phyloP scores from a whole-genome alignment of 30 jellyfish, hydroid and myxozoan genomes.

The Morbakka virulenta region DNA sequence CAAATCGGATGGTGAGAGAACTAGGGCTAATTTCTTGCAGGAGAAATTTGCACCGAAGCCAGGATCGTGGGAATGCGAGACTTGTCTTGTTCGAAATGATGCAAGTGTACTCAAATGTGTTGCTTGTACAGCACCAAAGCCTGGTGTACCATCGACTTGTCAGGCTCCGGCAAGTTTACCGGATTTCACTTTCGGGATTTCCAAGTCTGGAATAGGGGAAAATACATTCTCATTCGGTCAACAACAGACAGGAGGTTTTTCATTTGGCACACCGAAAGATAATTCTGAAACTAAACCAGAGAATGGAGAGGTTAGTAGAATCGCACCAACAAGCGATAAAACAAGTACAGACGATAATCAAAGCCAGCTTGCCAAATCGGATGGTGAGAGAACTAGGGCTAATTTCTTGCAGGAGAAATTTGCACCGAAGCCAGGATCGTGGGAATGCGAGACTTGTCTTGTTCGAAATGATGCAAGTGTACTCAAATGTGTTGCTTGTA shows the following conservation, averaged over 20 bases:
- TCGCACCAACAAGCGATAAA: not conserved
- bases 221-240: not conserved
- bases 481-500: constrained; percentile 41
- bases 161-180: not conserved
- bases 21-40: not conserved
- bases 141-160: not conserved
- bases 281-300: not conserved
- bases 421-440: constrained; percentile 26
- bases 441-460: constrained; percentile 60
- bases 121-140: constrained; percentile 45
- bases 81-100: constrained; percentile 29
- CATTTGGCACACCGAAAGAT: not conserved
- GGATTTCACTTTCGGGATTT: not conserved
- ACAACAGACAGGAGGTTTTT: not conserved
- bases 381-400: too few relatives aligned
- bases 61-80: constrained; percentile 60
- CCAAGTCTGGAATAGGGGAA: not conserved
- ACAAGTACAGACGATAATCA: not conserved
- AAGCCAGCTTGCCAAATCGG: not conserved
- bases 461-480: not conserved
- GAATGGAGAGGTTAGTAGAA: not conserved
- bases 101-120: not conserved
- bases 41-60: not conserved
- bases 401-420: not conserved
- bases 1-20: not conserved